Base-by-base conservation (phyloP, 1,140 invertebrate genomes). In the Drosophila sp. region DNA sequence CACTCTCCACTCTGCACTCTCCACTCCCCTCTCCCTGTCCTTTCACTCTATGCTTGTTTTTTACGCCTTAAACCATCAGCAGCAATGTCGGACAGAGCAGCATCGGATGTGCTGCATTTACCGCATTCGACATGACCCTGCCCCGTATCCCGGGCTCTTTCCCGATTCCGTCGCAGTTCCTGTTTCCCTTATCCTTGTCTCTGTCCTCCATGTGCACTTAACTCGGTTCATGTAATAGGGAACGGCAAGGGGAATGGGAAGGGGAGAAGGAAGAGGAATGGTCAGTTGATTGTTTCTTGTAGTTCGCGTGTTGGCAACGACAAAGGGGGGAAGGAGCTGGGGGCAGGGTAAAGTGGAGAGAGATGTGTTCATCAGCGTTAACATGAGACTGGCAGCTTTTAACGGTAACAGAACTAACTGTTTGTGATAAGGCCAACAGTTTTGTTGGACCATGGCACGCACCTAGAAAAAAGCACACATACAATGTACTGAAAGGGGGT, bases 101-200 rank as follows among this genome's bases (percentile, higher is more conserved):
- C 66, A 71, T 51, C 72, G 67, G 72, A 75, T 75, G 64, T 73
- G 64, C 71, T 73, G 71, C 71, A 73, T 73, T 73, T 72, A 72
- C 70, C 70, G 70, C 70, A 67, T 72, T 87, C 82, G 82, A 87
- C 74, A 66, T 73, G 65, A 83, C 40, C 61, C 65, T 77, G 58
- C 48, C 69, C 48, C 63, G 13, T 43, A 11, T 13, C 41, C 51
- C 25, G 11, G 8, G 21, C 41, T 40, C 46, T 9, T 6, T 66
- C 25, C 54, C 54, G 25, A 13, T 32, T 32, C 40, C 14, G 27
- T 45, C 40, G n/a, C 27, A 21, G 16, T 61, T 21, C 45, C 43
- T 59, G 32, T 36, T 66, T 45, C 54, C 54, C 70, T 34, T 29
- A 38, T 36, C 63, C 54, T 53, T 8, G 43, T 29, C 16, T 41